Conservation (phyloP, 2,113 vertebrate genomes). For the Bubo blakistoni region DNA sequence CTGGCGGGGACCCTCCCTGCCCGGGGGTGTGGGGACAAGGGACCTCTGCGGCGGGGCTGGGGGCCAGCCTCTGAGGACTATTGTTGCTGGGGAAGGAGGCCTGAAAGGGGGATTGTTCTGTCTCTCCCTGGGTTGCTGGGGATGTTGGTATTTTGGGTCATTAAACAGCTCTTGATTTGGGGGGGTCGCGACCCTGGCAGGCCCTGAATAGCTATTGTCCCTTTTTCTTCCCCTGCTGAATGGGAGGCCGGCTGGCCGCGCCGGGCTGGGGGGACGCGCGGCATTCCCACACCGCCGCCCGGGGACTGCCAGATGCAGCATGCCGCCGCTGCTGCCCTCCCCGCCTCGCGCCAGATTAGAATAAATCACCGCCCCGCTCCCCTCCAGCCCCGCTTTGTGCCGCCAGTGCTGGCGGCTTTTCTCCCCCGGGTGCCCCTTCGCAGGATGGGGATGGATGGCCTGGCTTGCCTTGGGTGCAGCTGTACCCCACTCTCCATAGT, state of each 20-base stretch:
- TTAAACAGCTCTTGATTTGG: conserved; percentile 73
- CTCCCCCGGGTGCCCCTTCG: neutral
- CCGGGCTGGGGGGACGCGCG: neutral
- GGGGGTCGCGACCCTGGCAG: conserved; percentile 73
- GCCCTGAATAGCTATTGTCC: conserved; percentile 78
- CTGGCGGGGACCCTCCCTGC: neutral
- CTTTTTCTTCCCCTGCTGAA: conserved; percentile 77
- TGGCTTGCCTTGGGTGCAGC: neutral
- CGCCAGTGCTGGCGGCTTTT: accelerated
- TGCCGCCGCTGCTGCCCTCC: neutral
- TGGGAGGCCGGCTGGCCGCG: conserved; percentile 61
- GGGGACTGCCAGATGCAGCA: conserved; percentile 53
- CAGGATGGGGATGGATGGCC: neutral
- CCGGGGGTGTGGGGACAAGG: neutral
- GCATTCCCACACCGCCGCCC: conserved; percentile 67
- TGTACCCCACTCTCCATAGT: neutral
- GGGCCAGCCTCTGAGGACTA: neutral
- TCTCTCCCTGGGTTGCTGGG: conserved; percentile 60
- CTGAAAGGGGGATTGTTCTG: conserved; percentile 77
- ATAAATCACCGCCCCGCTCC: neutral
- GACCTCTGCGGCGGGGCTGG: neutral
- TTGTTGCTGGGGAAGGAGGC: conserved; percentile 18
- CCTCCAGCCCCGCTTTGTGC: neutral
- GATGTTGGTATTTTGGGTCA: conserved; percentile 79
- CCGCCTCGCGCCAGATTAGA: neutral